Base-by-base conservation (phyloP, 2,888 invertebrate genomes). In the Drosophila melanosoma region DNA sequence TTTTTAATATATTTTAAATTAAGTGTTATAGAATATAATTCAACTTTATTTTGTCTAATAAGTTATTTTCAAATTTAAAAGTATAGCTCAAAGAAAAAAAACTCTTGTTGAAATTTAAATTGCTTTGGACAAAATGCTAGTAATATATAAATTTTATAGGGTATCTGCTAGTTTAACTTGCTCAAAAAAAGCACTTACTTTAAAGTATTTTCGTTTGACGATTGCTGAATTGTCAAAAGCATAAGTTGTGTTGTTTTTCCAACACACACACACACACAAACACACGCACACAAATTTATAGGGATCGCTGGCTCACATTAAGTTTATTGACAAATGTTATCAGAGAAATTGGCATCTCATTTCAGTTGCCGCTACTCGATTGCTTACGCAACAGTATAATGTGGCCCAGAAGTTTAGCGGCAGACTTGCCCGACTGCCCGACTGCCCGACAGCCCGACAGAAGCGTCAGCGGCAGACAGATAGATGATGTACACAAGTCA, bases 261-360 rank as follows among this genome's bases (percentile, higher is more conserved):
- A 58, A 52, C 51, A 20, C 35, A 69, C 45, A 52, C 65, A 61
- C 48, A 38, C 67, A 61, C 49, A 33, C 45, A 45, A 35, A 38
- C 48, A 63, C 53, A 57, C 26, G 62, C 26, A 35, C 59, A 75
- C 67, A 70, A 73, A 79, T 82, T 82, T 81, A 76, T 67, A 69
- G 81, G 68, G 76, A 72, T 75, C 75, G 69, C 78, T 81, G 81
- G 83, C 63, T 83, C 71, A 63, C 81, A 79, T 87, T 74, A 87
- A 89, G 78, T 89, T 90, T 87, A 90, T 90, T 86, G 90, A 86
- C 90, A 86, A 88, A 88, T 87, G 84, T 75, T 80, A 87, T 89
- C 85, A 83, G 56, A 68, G 84, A 69, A 75, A 83, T 73, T 82
- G 90, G 79, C 80, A 75, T 90, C 88, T 78, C 88, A 88, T 89